These are phyloP conservation scores for Acrobasis repandana DNA, from an alignment of 2,888 invertebrate genomes.

Conservation along the genomic window DNA sequence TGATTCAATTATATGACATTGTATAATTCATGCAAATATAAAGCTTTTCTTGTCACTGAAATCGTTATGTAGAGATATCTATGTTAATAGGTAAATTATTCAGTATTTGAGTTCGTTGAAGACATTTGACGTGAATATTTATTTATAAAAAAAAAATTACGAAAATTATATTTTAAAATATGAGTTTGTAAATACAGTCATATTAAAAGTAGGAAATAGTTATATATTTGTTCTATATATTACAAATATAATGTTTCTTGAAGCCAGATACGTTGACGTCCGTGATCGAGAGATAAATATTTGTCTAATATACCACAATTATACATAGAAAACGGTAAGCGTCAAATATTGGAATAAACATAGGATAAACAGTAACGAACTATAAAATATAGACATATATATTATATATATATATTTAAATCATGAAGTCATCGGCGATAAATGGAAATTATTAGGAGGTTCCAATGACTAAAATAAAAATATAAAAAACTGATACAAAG, in stretches of 20 bases:
- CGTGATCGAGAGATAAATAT: slow-evolving; percentile 59
- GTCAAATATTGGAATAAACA: slow-evolving; percentile 45
- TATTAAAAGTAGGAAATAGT: too few species aligned
- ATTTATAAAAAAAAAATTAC: too few species aligned
- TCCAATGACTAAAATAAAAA: neutral
- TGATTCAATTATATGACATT: too few species aligned
- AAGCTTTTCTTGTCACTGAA: too few species aligned
- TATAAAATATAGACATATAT: slow-evolving; percentile 30
- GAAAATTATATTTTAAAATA: too few species aligned
- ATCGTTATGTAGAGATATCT: too few species aligned
- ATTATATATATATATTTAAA: slow-evolving; percentile 15
- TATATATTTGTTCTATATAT: too few species aligned
- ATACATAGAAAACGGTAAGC: slow-evolving; percentile 52
- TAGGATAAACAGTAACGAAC: slow-evolving; percentile 41
- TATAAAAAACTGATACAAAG: neutral
- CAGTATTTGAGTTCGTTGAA: too few species aligned
- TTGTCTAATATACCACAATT: slow-evolving; percentile 77
- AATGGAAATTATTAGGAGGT: neutral
- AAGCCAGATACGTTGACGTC: slow-evolving; percentile 44
- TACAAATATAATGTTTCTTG: slow-evolving; percentile 34
- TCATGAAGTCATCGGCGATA: slow-evolving; percentile 1
- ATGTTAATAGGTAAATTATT: too few species aligned
- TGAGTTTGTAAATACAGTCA: neutral
- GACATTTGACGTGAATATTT: too few species aligned
- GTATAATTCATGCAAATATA: too few species aligned